Evolutionary conservation across 30 jellyfish, hydroid and myxozoan species (phyloP).

Genomic region (Rhopilema esculentum): DNA sequence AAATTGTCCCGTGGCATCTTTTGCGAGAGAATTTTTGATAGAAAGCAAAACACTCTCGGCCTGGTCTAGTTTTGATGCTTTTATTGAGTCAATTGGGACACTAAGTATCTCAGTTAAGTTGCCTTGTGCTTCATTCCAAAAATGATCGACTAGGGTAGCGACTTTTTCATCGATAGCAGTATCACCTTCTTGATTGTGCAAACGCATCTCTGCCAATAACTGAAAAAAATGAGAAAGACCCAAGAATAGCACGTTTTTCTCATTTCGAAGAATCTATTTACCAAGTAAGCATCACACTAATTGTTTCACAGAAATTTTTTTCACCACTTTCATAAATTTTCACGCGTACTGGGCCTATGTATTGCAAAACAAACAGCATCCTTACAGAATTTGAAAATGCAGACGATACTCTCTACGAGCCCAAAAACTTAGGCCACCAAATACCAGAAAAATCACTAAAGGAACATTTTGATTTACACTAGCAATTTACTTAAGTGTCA

Average conservation of each 20-base stretch:
- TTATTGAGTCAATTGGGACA: constrained; percentile 67
- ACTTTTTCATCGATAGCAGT: constrained; percentile 33
- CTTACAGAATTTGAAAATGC: too few relatives aligned
- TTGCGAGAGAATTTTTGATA: constrained; percentile 35
- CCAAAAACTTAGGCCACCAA: too few relatives aligned
- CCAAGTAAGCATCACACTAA: neutral
- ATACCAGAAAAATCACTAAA: too few relatives aligned
- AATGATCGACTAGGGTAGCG: constrained; percentile 43
- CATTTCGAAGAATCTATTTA: neutral
- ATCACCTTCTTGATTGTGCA: constrained; percentile 3
- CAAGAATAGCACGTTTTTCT: neutral
- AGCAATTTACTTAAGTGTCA: too few relatives aligned
- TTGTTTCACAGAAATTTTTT: too few relatives aligned
- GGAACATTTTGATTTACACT: too few relatives aligned
- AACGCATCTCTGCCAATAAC: constrained; percentile 46
- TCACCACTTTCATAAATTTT: too few relatives aligned
- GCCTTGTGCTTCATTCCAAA: constrained; percentile 95
- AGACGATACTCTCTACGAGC: too few relatives aligned
- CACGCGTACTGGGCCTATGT: too few relatives aligned
- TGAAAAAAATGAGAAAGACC: neutral
- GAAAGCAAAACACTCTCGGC: constrained; percentile 88
- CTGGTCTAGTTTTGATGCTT: constrained; percentile 57
- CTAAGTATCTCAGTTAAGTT: constrained; percentile 48
- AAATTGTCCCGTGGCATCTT: neutral
- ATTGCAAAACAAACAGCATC: too few relatives aligned